Conservation (phyloP, 23 tunicate species). For the Halocynthia aurantium region DNA sequence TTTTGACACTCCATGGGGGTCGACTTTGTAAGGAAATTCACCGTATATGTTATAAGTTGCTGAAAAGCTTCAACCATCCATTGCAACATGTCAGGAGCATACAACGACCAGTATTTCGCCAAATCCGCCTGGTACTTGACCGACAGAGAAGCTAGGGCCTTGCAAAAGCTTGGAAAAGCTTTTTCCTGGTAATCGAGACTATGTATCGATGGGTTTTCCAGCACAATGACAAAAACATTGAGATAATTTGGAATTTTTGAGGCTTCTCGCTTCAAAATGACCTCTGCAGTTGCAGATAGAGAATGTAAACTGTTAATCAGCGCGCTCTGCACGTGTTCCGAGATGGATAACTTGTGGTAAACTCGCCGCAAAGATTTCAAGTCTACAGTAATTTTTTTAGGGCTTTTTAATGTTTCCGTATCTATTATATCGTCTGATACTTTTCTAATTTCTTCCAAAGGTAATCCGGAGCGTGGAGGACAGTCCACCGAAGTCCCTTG, state of each 20-base stretch:
- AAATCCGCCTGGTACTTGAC: conserved; percentile 43
- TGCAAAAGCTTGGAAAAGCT: conserved; percentile 52
- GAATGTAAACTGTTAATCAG: conserved; percentile 32
- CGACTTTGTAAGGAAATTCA: conserved; percentile 7
- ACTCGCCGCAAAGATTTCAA: conserved; percentile 32
- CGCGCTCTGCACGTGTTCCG: conserved; percentile 24
- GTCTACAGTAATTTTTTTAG: conserved; percentile 35
- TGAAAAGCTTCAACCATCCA: conserved; percentile 62
- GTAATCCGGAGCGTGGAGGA: background rate
- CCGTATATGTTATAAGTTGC: conserved; percentile 74
- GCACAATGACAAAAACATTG: conserved; percentile 53
- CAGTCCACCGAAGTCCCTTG: conserved; percentile 12
- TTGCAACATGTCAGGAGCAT: conserved; percentile 15
- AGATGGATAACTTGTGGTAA: conserved; percentile 19
- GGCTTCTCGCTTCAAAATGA: conserved; percentile 11
- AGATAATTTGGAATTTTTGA: conserved; percentile 36
- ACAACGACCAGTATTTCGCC: conserved; percentile 63
- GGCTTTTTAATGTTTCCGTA: background rate
- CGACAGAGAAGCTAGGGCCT: conserved; percentile 37
- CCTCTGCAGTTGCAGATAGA: conserved; percentile 19
- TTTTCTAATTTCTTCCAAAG: background rate
- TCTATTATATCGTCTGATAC: background rate
- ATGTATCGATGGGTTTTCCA: conserved; percentile 62
- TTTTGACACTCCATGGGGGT: too few species aligned
- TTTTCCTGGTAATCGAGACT: conserved; percentile 44